Conservation (phyloP, 2,888 invertebrate species). For the Ernsta delagoae region DNA sequence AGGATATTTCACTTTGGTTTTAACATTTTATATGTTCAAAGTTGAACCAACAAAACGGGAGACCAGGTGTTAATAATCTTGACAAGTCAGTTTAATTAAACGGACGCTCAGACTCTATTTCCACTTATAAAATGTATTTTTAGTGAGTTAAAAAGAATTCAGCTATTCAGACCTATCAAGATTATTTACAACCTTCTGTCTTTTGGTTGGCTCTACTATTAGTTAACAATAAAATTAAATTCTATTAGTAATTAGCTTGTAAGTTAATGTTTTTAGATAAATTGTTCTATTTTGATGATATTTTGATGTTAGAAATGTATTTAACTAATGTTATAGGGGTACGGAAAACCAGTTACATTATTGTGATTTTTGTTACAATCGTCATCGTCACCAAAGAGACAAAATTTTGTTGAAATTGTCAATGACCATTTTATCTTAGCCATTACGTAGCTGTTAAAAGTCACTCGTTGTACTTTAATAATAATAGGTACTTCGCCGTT, state of each 20-base stretch:
- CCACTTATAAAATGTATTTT: too few relatives aligned
- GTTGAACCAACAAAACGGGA: too few relatives aligned
- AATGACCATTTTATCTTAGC: neutral
- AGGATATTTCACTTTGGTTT: too few relatives aligned
- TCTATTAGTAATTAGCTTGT: neutral
- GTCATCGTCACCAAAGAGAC: neutral
- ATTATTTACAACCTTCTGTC: too few relatives aligned
- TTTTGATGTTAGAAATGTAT: slow-evolving; percentile 10
- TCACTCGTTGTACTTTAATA: neutral
- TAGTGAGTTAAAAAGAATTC: too few relatives aligned
- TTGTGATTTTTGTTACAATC: neutral
- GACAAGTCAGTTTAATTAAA: too few relatives aligned
- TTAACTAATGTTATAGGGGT: neutral
- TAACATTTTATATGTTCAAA: too few relatives aligned
- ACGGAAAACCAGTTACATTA: neutral
- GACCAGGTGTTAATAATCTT: too few relatives aligned
- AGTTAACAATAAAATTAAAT: too few relatives aligned
- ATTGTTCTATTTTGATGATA: slow-evolving; percentile 17
- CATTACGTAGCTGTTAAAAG: neutral
- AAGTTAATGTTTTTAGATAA: slow-evolving; percentile 16
- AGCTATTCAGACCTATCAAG: too few relatives aligned
- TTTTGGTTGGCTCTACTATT: too few relatives aligned
- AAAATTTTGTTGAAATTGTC: neutral
- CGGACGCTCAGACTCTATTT: too few relatives aligned
- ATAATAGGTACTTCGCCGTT: neutral